phyloP scores from a whole-genome alignment of 1,140 invertebrate genomes.

The Meteorus sp. region DNA sequence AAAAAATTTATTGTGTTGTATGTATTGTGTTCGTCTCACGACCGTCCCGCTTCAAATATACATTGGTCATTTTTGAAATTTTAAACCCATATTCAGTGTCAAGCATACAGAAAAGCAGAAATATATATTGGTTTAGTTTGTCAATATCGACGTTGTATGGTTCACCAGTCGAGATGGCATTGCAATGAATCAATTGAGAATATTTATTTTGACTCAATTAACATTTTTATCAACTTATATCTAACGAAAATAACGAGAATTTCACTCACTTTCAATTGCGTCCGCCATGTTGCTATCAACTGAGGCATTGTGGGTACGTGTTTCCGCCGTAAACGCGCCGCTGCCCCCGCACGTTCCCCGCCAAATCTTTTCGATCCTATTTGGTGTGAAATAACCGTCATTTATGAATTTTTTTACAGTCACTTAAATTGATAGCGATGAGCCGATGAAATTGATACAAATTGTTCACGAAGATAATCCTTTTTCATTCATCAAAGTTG shows the following conservation, averaged over 20 bases:
- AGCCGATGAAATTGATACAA: too few relatives aligned
- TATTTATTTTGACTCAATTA: background rate
- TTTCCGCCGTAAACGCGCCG: conserved; percentile 2
- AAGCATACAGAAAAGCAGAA: too few relatives aligned
- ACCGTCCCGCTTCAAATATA: conserved; percentile 51
- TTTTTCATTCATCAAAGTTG: too few relatives aligned
- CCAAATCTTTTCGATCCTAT: background rate
- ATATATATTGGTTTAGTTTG: too few relatives aligned
- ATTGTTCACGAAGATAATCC: too few relatives aligned
- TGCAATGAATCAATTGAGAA: background rate
- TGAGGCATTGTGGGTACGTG: conserved; percentile 27
- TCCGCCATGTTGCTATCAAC: conserved; percentile 73
- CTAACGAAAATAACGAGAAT: conserved; percentile 39
- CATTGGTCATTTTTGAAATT: conserved; percentile 59
- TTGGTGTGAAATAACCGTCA: too few relatives aligned
- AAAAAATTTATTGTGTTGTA: too few relatives aligned
- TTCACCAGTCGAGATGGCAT: too few relatives aligned
- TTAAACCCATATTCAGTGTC: conserved; percentile 47
- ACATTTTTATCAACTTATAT: conserved; percentile 33
- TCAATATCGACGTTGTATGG: too few relatives aligned
- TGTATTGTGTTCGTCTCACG: too few relatives aligned
- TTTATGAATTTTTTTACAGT: background rate
- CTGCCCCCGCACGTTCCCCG: background rate
- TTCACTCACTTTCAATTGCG: conserved; percentile 72
- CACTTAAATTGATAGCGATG: background rate